Evolutionary conservation across 2,113 vertebrate species (phyloP).

Genomic region (Glaucidium brasilianum): DNA sequence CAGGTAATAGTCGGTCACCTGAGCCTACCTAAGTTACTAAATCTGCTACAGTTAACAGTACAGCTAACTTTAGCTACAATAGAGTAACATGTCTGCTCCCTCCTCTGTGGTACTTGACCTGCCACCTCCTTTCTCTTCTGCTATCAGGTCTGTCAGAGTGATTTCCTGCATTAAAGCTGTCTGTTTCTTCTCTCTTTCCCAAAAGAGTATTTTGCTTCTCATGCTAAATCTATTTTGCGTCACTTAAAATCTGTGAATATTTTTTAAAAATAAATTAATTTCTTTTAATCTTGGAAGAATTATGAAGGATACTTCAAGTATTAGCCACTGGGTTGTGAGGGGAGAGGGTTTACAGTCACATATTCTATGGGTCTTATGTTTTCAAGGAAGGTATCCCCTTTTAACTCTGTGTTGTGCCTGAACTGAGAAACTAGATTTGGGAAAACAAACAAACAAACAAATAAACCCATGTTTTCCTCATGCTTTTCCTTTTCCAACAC

Average conservation of each 20-base stretch:
- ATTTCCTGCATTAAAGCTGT: background rate
- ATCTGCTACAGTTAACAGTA: background rate
- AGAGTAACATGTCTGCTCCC: rapidly evolving
- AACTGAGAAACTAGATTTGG: background rate
- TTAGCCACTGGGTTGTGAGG: background rate
- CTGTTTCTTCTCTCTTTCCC: background rate
- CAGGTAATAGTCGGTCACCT: background rate
- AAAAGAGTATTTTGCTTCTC: background rate
- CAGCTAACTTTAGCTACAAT: background rate
- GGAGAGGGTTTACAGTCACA: background rate
- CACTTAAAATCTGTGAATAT: background rate
- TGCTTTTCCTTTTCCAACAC: background rate
- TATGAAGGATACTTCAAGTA: background rate
- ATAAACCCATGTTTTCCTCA: background rate
- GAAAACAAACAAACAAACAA: background rate
- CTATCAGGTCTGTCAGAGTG: background rate
- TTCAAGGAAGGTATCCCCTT: background rate
- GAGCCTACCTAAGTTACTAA: background rate
- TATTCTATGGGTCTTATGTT: background rate
- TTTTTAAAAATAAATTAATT: background rate
- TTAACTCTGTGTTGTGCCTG: background rate
- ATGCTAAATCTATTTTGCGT: background rate
- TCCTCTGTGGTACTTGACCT: background rate
- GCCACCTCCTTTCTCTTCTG: background rate
- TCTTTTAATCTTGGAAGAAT: background rate